These are phyloP conservation scores for Ellobium chinense DNA, from an alignment of 2,888 invertebrate species.

Conservation along the genomic window DNA sequence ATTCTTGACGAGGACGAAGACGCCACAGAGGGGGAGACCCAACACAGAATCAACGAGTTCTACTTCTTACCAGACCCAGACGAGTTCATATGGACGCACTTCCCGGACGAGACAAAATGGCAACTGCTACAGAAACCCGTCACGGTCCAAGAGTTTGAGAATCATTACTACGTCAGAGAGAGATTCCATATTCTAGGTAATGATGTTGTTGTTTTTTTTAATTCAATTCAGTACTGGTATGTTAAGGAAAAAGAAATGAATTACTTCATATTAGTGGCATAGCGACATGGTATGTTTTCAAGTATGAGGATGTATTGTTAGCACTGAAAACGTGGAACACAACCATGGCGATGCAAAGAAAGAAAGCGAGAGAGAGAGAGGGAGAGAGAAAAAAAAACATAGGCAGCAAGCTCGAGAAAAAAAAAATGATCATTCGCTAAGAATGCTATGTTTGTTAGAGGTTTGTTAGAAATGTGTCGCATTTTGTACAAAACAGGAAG, in stretches of 20 bases:
- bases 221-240: too few relatives aligned
- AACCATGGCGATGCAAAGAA: too few relatives aligned
- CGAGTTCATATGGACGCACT: conserved; percentile 73
- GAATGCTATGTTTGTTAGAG: too few relatives aligned
- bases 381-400: neutral
- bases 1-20: conserved; percentile 63
- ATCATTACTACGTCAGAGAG: conserved; percentile 73
- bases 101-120: conserved; percentile 73
- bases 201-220: neutral
- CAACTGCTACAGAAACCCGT: conserved; percentile 71
- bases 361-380: neutral
- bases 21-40: conserved; percentile 63
- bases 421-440: too few relatives aligned
- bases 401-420: too few relatives aligned
- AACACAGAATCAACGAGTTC: conserved; percentile 76
- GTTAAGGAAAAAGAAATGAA: too few relatives aligned
- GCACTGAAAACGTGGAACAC: too few relatives aligned
- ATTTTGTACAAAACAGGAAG: too few relatives aligned
- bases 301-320: too few relatives aligned
- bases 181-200: conserved; percentile 71
- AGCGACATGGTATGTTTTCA: too few relatives aligned
- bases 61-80: conserved; percentile 77
- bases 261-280: too few relatives aligned
- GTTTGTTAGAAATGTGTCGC: too few relatives aligned
- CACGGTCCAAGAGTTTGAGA: conserved; percentile 66